These are phyloP conservation scores for Artibeus lituratus DNA, from an alignment of 2,797 vertebrate species.

Conservation along the genomic window DNA sequence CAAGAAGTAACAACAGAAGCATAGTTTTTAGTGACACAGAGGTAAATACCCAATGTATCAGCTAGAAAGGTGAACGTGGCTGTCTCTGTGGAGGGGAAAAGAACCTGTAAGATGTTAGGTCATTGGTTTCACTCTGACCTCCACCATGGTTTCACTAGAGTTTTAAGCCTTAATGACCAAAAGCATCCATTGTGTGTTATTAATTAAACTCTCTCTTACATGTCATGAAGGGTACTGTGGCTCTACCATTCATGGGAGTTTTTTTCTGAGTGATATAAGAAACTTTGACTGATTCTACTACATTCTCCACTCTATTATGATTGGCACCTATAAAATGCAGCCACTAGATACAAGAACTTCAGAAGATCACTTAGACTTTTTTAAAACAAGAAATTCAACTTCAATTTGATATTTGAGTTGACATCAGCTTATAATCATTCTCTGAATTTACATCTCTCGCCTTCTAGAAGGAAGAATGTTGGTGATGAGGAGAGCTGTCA, in stretches of 20 bases:
- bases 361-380: slow-evolving; percentile 23
- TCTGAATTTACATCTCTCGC: slow-evolving; percentile 76
- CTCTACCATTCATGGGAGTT: not conserved
- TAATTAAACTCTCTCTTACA: not conserved
- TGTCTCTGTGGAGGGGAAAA: not conserved
- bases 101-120: accelerated
- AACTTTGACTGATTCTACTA: not conserved
- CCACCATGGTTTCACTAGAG: not conserved
- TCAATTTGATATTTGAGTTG: slow-evolving; percentile 25
- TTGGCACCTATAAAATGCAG: slow-evolving; percentile 14
- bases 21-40: not conserved
- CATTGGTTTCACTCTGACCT: not conserved
- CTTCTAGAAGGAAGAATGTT: slow-evolving; percentile 76
- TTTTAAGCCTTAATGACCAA: not conserved
- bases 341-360: not conserved
- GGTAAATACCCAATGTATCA: not conserved
- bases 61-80: not conserved
- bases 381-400: slow-evolving; percentile 38
- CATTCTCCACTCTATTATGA: not conserved
- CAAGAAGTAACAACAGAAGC: not conserved
- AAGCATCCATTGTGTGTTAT: not conserved
- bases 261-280: not conserved
- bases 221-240: not conserved
- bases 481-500: slow-evolving; percentile 81
- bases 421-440: slow-evolving; percentile 60